Conservation (phyloP, 2,888 invertebrate species). For the Hydriomena furcata region DNA sequence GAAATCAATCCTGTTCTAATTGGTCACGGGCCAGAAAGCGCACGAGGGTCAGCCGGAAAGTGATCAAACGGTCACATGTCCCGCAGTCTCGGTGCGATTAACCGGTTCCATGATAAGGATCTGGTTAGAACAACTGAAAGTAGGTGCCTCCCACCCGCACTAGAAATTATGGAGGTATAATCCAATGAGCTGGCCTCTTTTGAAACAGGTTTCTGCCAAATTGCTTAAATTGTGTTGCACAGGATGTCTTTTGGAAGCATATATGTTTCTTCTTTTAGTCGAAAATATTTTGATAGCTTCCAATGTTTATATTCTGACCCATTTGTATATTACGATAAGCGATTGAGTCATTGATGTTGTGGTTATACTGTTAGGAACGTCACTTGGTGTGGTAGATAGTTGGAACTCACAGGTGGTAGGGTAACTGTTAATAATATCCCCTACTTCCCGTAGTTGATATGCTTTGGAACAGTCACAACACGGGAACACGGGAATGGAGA, state of each 20-base stretch:
- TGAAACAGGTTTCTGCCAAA: constrained; percentile 7
- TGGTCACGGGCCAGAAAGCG: constrained; percentile 11
- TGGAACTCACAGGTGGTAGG: constrained; percentile 8
- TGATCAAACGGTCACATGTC: constrained; percentile 31
- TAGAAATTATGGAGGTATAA: constrained; percentile 4
- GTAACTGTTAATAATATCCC: too few relatives aligned
- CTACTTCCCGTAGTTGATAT: too few relatives aligned
- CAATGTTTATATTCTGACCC: constrained; percentile 5
- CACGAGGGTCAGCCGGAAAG: constrained; percentile 21
- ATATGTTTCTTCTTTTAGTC: constrained; percentile 4
- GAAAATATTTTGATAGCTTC: constrained; percentile 11
- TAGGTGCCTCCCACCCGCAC: constrained; percentile 23
- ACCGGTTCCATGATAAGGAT: constrained; percentile 28
- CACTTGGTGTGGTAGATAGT: not conserved
- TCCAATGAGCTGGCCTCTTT: not conserved
- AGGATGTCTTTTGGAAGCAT: constrained; percentile 9
- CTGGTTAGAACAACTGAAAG: constrained; percentile 25
- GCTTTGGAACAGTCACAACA: too few relatives aligned
- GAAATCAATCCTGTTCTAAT: constrained; percentile 9
- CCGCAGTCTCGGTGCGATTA: constrained; percentile 20
- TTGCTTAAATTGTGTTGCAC: too few relatives aligned
- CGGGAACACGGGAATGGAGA: too few relatives aligned
- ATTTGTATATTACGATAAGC: constrained; percentile 12
- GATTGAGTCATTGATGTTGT: constrained; percentile 11
- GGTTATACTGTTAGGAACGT: constrained; percentile 11